Evolutionary conservation across 2,113 vertebrate species (phyloP).

Genomic region (Geothlypis trichas): DNA sequence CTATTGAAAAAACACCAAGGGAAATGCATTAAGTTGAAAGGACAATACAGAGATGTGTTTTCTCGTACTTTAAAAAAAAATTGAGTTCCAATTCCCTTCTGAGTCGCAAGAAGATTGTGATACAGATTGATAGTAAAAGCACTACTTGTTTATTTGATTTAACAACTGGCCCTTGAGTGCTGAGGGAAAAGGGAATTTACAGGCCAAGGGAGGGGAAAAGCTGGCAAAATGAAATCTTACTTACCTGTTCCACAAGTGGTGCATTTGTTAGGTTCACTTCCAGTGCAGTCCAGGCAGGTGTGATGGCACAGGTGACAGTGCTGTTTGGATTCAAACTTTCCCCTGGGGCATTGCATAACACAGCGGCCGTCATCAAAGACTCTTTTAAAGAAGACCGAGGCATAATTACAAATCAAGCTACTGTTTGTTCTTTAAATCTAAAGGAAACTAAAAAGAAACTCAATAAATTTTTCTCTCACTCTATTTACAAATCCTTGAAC

Average conservation of each 20-base stretch:
- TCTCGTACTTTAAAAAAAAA: neutral
- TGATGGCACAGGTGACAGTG: slow-evolving; percentile 87
- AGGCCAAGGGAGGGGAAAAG: neutral
- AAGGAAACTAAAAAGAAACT: neutral
- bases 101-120: neutral
- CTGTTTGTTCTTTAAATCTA: neutral
- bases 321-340: slow-evolving; percentile 76
- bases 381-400: slow-evolving; percentile 68
- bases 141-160: neutral
- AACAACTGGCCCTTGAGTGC: neutral
- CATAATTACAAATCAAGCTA: neutral
- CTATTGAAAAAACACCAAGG: neutral
- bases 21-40: neutral
- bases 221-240: neutral
- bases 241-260: slow-evolving; percentile 86
- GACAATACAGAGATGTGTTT: neutral
- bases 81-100: neutral
- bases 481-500: neutral
- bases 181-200: neutral
- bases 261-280: slow-evolving; percentile 83
- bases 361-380: slow-evolving; percentile 83
- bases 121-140: neutral
- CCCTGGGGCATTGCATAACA: slow-evolving; percentile 72
- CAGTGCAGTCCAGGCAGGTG: slow-evolving; percentile 85
- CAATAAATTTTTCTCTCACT: neutral